Evolutionary conservation across 2,797 vertebrate genomes (phyloP).

Genomic region (Bradypus variegatus): DNA sequence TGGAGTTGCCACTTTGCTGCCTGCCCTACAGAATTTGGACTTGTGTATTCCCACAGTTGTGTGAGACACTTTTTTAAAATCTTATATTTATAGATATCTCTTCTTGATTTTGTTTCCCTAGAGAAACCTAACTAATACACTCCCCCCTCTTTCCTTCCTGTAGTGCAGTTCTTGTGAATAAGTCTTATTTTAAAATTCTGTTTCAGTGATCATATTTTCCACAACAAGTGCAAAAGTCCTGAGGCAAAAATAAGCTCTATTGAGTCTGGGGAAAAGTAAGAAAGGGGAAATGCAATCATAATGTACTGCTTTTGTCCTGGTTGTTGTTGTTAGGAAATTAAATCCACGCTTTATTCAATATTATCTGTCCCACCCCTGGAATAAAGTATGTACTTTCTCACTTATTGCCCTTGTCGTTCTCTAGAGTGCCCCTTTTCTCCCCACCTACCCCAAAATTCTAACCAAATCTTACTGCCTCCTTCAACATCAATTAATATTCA

Average conservation of each 20-base stretch:
- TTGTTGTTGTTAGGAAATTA: not conserved
- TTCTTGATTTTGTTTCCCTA: no score
- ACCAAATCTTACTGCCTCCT: not conserved
- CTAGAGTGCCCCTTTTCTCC: not conserved
- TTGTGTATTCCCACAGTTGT: no score
- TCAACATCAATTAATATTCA: not conserved
- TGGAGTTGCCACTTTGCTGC: no score
- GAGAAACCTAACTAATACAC: no score
- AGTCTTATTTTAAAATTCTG: constrained; percentile 49
- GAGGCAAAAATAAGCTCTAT: not conserved
- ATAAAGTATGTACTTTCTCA: not conserved
- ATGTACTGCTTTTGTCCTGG: not conserved
- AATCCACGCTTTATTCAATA: not conserved
- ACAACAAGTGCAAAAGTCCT: constrained; percentile 1
- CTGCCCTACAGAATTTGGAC: no score
- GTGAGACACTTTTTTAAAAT: no score
- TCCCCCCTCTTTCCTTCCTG: constrained; percentile 50
- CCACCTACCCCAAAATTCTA: not conserved
- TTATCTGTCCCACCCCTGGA: not conserved
- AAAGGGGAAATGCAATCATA: not conserved
- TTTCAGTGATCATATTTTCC: constrained; percentile 43
- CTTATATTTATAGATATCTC: no score
- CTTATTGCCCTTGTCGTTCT: not conserved
- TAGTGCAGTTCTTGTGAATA: constrained; percentile 13
- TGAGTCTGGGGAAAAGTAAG: not conserved